Evolutionary conservation across 2,888 invertebrate genomes (phyloP).

Genomic region (Nemotelus nigrinus): DNA sequence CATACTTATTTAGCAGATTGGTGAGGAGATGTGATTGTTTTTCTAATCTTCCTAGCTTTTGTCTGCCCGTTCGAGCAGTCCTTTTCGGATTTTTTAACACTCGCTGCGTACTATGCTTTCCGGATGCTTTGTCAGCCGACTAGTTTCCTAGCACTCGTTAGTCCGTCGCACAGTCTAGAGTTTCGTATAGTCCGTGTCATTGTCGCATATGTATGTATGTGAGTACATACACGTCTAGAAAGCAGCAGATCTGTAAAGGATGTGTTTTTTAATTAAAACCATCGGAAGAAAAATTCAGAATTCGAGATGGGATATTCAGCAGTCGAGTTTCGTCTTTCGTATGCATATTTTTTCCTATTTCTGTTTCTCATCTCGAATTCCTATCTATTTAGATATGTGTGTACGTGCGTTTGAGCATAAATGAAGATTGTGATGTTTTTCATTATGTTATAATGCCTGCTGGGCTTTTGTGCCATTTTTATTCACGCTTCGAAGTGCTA

Average conservation of each 20-base stretch:
- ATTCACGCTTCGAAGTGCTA: conserved; percentile 35
- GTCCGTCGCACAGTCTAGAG: neutral
- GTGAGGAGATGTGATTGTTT: conserved; percentile 21
- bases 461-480: conserved; percentile 42
- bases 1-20: conserved; percentile 4
- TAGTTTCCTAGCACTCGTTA: neutral
- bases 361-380: neutral
- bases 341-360: neutral
- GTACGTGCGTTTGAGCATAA: conserved; percentile 3
- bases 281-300: conserved; percentile 33
- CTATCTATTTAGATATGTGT: conserved; percentile 25
- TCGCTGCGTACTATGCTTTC: neutral
- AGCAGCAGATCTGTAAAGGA: neutral
- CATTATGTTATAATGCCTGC: conserved; percentile 39
- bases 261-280: conserved; percentile 42
- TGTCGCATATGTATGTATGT: neutral
- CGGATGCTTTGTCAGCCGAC: conserved; percentile 11
- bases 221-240: neutral
- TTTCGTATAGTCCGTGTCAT: neutral
- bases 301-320: conserved; percentile 15
- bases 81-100: conserved; percentile 8
- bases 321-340: neutral
- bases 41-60: conserved; percentile 29
- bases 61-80: conserved; percentile 18
- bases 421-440: conserved; percentile 33